Percentiles rank a stretch among this genome's conserved stretches.
Conservation (phyloP, 2,113 vertebrate genomes). For the Triplophysa dalaica region DNA sequence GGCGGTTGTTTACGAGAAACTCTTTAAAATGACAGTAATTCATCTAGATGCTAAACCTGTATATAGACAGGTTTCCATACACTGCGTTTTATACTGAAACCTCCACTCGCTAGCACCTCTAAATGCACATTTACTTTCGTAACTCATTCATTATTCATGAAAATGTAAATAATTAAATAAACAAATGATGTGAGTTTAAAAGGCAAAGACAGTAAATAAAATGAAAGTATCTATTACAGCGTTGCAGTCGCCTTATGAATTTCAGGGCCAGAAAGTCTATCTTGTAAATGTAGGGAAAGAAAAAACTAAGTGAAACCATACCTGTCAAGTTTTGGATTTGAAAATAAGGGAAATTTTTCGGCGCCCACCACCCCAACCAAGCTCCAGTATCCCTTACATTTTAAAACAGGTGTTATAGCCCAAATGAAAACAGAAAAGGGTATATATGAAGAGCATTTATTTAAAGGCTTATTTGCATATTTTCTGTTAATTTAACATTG, state of each 20-base stretch:
- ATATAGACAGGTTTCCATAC: constrained; percentile 11
- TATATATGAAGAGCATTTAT: too few species aligned
- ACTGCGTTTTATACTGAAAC: not conserved
- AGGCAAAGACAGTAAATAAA: constrained; percentile 6
- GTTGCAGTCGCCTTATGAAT: not conserved
- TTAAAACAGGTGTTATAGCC: too few species aligned
- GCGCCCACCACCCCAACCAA: too few species aligned
- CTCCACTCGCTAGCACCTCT: not conserved
- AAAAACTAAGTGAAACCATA: constrained; percentile 7
- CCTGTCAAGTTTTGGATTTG: too few species aligned
- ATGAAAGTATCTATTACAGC: not conserved
- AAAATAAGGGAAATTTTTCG: too few species aligned
- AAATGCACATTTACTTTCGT: constrained; percentile 8
- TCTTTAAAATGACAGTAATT: constrained; percentile 51
- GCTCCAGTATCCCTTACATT: too few species aligned
- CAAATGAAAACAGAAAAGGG: too few species aligned
- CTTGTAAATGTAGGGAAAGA: not conserved
- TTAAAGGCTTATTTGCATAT: too few species aligned
- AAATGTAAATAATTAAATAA: not conserved
- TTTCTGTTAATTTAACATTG: too few species aligned
- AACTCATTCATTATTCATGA: constrained; percentile 16
- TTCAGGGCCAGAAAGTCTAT: not conserved
- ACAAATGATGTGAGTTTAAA: constrained; percentile 17
- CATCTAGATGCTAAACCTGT: not conserved
- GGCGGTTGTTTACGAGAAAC: not conserved